Conservation (phyloP, 1,140 invertebrate genomes). For the Papilio machaon region DNA sequence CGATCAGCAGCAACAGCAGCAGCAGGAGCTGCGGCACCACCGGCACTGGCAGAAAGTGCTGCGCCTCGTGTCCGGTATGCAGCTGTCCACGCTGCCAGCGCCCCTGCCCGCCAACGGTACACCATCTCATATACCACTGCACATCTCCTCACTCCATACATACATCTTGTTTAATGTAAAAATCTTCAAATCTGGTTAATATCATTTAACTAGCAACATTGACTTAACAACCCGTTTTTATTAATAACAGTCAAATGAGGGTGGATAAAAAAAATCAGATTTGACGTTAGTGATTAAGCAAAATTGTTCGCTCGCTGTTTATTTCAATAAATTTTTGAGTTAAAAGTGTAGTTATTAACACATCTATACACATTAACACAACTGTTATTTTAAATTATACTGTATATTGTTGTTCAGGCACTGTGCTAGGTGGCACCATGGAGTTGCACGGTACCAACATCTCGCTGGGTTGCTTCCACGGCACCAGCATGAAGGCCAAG, state of each 20-base stretch:
- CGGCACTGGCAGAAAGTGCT: constrained; percentile 95
- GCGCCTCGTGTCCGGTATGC: constrained; percentile 87
- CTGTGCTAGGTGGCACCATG: constrained; percentile 96
- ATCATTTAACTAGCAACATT: too few species aligned
- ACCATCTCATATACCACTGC: constrained; percentile 37
- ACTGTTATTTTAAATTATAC: neutral
- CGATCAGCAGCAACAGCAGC: constrained; percentile 83
- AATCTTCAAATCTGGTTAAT: too few species aligned
- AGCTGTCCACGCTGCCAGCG: constrained; percentile 87
- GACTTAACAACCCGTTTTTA: too few species aligned
- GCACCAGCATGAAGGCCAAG: constrained; percentile 97
- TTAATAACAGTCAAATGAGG: too few species aligned
- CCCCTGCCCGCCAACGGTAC: constrained; percentile 85
- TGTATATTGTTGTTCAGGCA: constrained; percentile 81
- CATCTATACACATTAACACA: too few species aligned
- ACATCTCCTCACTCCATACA: neutral
- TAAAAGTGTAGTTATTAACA: too few species aligned
- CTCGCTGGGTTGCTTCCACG: constrained; percentile 98
- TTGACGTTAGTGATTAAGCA: too few species aligned
- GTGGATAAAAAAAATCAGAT: too few species aligned
- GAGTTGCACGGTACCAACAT: constrained; percentile 95
- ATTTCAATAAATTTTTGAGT: too few species aligned
- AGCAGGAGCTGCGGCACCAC: constrained; percentile 88
- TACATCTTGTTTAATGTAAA: too few species aligned
- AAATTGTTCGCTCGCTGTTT: too few species aligned